Evolutionary conservation across 2,113 vertebrate species (phyloP).

Genomic region (Dipodomys spectabilis): DNA sequence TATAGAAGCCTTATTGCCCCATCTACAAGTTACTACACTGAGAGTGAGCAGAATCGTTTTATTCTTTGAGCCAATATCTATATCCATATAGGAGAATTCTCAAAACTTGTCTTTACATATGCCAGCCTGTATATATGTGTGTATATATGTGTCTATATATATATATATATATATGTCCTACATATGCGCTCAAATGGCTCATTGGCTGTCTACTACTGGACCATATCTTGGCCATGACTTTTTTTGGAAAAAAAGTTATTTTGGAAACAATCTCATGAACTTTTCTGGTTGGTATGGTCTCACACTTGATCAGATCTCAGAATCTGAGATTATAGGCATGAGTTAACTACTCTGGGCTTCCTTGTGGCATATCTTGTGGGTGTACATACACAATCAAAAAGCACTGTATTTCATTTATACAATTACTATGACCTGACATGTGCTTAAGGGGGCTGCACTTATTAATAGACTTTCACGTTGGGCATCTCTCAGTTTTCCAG

Average conservation of each 20-base stretch:
- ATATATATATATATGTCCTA: too few species aligned
- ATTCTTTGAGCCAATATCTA: not conserved
- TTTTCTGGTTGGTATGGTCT: too few species aligned
- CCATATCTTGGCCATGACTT: too few species aligned
- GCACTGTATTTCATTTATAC: not conserved
- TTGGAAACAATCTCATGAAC: too few species aligned
- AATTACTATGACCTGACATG: not conserved
- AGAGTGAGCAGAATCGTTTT: not conserved
- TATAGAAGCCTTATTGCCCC: not conserved
- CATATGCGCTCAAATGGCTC: too few species aligned
- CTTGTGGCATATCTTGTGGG: too few species aligned
- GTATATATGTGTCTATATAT: too few species aligned
- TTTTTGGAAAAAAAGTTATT: too few species aligned
- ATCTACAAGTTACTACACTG: not conserved
- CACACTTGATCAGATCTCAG: too few species aligned
- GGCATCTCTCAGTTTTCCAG: not conserved
- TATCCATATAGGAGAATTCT: not conserved
- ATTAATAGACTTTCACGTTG: not conserved
- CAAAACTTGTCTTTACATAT: not conserved
- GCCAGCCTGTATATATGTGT: too few species aligned
- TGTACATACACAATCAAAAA: not conserved
- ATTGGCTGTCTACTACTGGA: too few species aligned
- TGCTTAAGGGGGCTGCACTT: not conserved
- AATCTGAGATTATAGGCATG: too few species aligned
- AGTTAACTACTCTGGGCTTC: not conserved